Evolutionary conservation across 2,113 vertebrate species (phyloP).

Genomic region (Carassius carassius): DNA sequence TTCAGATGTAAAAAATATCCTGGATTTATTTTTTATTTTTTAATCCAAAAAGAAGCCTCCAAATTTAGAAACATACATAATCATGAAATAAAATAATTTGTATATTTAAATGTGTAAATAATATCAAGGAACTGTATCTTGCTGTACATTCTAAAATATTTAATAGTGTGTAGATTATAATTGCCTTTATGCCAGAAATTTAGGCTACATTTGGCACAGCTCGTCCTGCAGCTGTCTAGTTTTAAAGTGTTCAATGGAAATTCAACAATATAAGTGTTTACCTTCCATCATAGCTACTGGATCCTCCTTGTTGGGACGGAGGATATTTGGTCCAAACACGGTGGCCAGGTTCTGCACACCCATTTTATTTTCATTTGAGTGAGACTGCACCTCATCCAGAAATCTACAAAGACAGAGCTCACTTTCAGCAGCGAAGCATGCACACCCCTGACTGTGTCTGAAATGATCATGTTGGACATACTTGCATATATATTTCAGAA

Average conservation of each 20-base stretch:
- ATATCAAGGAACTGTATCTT: neutral
- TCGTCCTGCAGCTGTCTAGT: neutral
- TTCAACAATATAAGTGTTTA: constrained; percentile 56
- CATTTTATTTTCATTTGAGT: constrained; percentile 93
- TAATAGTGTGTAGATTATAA: neutral
- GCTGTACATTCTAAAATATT: neutral
- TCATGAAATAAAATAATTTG: too few relatives aligned
- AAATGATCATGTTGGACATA: constrained; percentile 67
- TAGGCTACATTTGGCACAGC: neutral
- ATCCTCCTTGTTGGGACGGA: constrained; percentile 91
- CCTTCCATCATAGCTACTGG: constrained; percentile 95
- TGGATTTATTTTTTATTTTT: too few relatives aligned
- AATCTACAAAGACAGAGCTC: constrained; percentile 75
- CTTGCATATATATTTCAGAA: constrained; percentile 97
- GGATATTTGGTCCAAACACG: constrained; percentile 95
- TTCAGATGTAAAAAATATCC: too few relatives aligned
- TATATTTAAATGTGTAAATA: too few relatives aligned
- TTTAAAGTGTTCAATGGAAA: neutral
- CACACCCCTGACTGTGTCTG: neutral
- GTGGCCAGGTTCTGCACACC: constrained; percentile 95
- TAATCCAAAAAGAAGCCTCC: too few relatives aligned
- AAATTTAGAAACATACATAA: too few relatives aligned
- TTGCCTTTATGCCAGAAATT: neutral
- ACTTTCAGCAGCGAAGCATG: neutral
- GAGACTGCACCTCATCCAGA: constrained; percentile 95